These are phyloP conservation scores for Mionectes olivaceus DNA, from an alignment of 2,797 vertebrate genomes.

Conservation along the genomic window DNA sequence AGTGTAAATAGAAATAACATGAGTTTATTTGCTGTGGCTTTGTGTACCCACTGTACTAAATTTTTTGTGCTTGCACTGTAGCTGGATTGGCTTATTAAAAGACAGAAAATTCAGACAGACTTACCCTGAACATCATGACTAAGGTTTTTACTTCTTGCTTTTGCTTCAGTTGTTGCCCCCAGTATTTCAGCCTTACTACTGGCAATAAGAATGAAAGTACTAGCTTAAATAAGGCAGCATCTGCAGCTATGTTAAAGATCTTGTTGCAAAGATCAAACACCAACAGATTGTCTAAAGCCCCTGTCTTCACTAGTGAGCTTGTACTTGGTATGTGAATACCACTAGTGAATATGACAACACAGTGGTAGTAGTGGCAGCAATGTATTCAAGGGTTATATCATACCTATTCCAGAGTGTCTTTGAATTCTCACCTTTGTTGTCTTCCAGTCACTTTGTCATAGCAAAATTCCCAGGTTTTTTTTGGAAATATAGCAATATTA, in stretches of 20 bases:
- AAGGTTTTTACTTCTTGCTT: neutral
- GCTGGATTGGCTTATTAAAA: neutral
- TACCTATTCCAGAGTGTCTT: neutral
- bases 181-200: neutral
- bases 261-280: neutral
- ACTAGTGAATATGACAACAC: neutral
- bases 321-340: neutral
- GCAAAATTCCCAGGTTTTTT: neutral
- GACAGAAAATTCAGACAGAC: neutral
- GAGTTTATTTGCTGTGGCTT: neutral
- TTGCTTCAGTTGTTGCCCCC: neutral
- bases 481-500: neutral
- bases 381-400: neutral
- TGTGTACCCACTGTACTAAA: neutral
- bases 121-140: neutral
- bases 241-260: neutral
- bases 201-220: neutral
- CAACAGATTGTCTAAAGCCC: neutral
- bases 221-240: neutral
- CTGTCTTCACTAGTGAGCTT: neutral
- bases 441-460: neutral
- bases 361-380: neutral
- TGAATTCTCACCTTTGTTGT: neutral
- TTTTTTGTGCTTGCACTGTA: neutral
- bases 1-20: neutral